Base-by-base conservation (phyloP, 1,140 invertebrate genomes). In the Popillia japonica region DNA sequence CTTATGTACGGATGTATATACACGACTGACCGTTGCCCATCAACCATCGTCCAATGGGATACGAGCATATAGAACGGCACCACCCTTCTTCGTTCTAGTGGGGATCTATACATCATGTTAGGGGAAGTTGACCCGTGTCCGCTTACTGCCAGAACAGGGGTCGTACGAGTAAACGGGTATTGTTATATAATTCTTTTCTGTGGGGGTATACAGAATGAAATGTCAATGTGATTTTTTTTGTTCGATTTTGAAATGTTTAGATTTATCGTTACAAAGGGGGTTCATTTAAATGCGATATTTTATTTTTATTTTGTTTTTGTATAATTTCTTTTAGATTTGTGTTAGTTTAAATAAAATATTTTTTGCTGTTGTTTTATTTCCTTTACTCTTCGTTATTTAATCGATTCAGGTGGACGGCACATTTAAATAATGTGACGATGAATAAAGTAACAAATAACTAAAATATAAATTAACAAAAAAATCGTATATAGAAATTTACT, bases 121-220 rank as follows among this genome's bases (percentile, higher is more conserved):
- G 76, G 76, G 76, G 42, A 72, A 77, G 22, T 72, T 77, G 76
- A 77, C 68, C 61, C 68, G 61, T 77, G 76, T 77, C 76, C 76
- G 34, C 40, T 77, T n/a, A 23, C 61, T 14, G 17, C 17, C 7
- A 23, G 10, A 20, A n/a, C 61, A 22, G 61, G 17, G 61, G 61
- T 64, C 61, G 61, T 8, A 10, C 17, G n/a, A 17, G 61, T 0
- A 27, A 22, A 23, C 20, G 55, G 61, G 17, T 64, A 64, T 22
- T 6, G 0, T 14, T 6, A n/a, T 6, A 61, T n/a, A 10, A 17
- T 17, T 9, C 0, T 11, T 42, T 7, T 42, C 2, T 10, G 44
- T 48, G 17, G n/a, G n/a, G 8, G 44, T 48, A 48, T 3, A 48
- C 11, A 48, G 17, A 14, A 64, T 22, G 17, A 22, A 20, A 64